Conservation (phyloP, 2,797 vertebrate species). For the Nothura maculosa region DNA sequence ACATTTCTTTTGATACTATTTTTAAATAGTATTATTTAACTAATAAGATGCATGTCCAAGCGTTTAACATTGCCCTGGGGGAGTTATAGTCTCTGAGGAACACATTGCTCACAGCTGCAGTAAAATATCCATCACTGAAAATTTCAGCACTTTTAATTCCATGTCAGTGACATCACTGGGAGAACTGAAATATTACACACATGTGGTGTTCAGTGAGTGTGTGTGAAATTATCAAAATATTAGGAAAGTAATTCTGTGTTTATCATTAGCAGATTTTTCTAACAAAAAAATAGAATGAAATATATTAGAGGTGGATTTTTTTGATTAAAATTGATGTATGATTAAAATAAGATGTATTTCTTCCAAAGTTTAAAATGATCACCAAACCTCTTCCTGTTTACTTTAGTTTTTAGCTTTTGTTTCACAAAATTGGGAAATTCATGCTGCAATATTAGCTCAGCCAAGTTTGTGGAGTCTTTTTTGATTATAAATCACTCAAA, state of each 20-base stretch:
- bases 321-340: not conserved
- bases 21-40: conserved; percentile 50
- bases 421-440: not conserved
- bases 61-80: conserved; percentile 39
- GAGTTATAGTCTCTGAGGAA: conserved; percentile 55
- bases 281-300: conserved; percentile 12
- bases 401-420: not conserved
- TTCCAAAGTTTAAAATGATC: not conserved
- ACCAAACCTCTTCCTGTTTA: conserved; percentile 17
- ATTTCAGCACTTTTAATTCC: conserved; percentile 73
- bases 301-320: not conserved
- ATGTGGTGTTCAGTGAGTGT: conserved; percentile 51
- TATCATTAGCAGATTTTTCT: not conserved
- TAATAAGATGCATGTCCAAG: conserved; percentile 59
- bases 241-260: not conserved
- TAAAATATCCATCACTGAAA: conserved; percentile 69
- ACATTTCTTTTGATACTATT: conserved; percentile 39
- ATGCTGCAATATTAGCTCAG: not conserved
- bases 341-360: conserved; percentile 3
- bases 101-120: conserved; percentile 77
- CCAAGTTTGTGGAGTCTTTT: not conserved
- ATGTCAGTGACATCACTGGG: conserved; percentile 75
- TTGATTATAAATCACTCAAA: not conserved
- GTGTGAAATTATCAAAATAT: conserved; percentile 51
- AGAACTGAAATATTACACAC: conserved; percentile 71